Evolutionary conservation across 2,888 invertebrate genomes (phyloP), one percentile per base, ranked within the genome.

Genomic region (Arge pagana): DNA sequence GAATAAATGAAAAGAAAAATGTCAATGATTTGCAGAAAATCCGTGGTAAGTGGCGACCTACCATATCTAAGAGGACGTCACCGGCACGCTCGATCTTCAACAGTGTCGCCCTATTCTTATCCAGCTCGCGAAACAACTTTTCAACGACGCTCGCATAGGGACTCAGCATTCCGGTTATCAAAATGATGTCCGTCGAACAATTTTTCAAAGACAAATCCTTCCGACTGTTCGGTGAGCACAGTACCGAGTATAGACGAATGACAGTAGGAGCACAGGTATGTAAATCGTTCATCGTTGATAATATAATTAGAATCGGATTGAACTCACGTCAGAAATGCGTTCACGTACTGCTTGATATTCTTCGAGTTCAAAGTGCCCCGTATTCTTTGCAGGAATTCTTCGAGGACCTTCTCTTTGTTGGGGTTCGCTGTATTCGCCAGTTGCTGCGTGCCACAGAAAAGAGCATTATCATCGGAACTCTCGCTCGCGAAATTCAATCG

Each of bases 51-150:
- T n/a, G n/a, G n/a, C n/a, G n/a, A 70, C 85, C 82, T 70, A 93
- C 93, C 71, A 89, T 85, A 79, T 94, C 93, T 57, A 87, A 84
- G 54, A 94, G 80, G 4, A 93, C 92, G 78, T 93, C 93, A n/a
- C 92, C 92, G 40, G 88, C 90, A 55, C 87, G 84, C 66, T 93
- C 93, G 55, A 94, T 85, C 74, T 92, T 90, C 49, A 94, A 80
- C 57, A 93, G 85, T 55, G 92, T 92, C 45, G 90, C 87, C 69
- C 88, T 87, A 66, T 89, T 87, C 73, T 90, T 90, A 71, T 90
- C 89, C 72, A 90, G 81, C 64, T 87, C 86, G 54, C 85, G 83
- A 78, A 89, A 85, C 76, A 91, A 82, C 66, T 88, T 88, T 76
- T 90, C 88, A 40, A 93, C 90, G 54, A 90, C 89, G 55, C 84